A percentile compares a stretch with the other conserved stretches of the same genome.
Conservation (phyloP, 2,113 vertebrate genomes). For the Seriola aureovittata region DNA sequence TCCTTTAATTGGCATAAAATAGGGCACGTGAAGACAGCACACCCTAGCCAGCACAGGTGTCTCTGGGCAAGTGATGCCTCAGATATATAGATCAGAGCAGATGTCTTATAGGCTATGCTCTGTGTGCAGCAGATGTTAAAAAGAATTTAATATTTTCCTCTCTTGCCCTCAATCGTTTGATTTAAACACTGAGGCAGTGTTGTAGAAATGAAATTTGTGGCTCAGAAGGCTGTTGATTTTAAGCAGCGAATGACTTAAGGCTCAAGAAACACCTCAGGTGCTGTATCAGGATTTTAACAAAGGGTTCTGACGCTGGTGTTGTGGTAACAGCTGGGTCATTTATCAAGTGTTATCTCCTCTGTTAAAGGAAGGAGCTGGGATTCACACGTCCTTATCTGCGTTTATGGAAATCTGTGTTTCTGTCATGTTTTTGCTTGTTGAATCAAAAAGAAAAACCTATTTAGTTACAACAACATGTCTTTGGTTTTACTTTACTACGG, state of each 20-base stretch:
- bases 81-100: conserved; percentile 19
- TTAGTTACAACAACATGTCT: neutral
- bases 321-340: conserved; percentile 41
- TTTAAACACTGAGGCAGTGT: conserved; percentile 7
- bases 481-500: neutral
- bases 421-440: conserved; percentile 37
- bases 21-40: conserved; percentile 7
- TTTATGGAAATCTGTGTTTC: conserved; percentile 49
- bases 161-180: neutral
- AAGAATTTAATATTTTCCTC: conserved; percentile 27
- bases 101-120: neutral
- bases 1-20: conserved; percentile 45
- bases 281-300: conserved; percentile 57
- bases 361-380: conserved; percentile 14
- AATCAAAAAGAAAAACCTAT: neutral
- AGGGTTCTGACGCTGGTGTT: conserved; percentile 9
- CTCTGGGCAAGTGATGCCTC: conserved; percentile 11
- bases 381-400: conserved; percentile 26
- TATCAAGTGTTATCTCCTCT: conserved; percentile 55
- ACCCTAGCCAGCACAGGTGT: conserved; percentile 14
- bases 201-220: conserved; percentile 17
- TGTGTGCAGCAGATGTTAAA: conserved; percentile 23
- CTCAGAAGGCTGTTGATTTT: conserved; percentile 27
- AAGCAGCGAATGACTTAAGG: conserved; percentile 38
- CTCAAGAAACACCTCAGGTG: conserved; percentile 26